Evolutionary conservation across 2,797 vertebrate species (phyloP).

Genomic region (Aeoliscus strigatus): DNA sequence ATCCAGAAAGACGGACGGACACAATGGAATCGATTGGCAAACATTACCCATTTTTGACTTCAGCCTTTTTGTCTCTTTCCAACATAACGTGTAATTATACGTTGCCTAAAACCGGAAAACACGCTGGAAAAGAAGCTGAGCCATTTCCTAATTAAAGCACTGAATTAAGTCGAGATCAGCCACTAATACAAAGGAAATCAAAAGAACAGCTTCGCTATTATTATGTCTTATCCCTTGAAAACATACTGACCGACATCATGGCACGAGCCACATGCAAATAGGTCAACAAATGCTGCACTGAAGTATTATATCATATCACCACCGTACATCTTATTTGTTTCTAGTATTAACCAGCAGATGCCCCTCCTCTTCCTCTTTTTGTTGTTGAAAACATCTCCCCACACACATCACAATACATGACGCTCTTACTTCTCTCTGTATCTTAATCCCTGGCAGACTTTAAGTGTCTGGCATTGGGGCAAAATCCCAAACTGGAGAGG

Average conservation of each 20-base stretch:
- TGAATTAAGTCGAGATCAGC: constrained; percentile 64
- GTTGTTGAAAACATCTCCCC: constrained; percentile 53
- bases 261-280: constrained; percentile 59
- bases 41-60: background rate
- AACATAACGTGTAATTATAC: too few relatives aligned
- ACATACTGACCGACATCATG: constrained; percentile 58
- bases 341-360: constrained; percentile 38
- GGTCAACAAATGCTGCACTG: constrained; percentile 57
- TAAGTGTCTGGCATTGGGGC: constrained; percentile 74
- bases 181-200: constrained; percentile 63
- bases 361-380: constrained; percentile 49
- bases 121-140: constrained; percentile 17
- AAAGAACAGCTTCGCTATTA: constrained; percentile 64
- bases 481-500: constrained; percentile 77
- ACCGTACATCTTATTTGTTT: constrained; percentile 35
- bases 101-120: too few relatives aligned
- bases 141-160: constrained; percentile 64
- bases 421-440: constrained; percentile 73
- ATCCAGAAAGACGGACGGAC: too few relatives aligned
- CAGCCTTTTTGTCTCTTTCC: constrained; percentile 7
- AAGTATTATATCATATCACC: constrained; percentile 60
- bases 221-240: constrained; percentile 63
- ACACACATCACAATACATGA: constrained; percentile 49
- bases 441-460: constrained; percentile 80
- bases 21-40: background rate